Evolutionary conservation across 2,113 vertebrate species (phyloP), one percentile per base, ranked within the genome.

Genomic region (Lipophrys pholis): DNA sequence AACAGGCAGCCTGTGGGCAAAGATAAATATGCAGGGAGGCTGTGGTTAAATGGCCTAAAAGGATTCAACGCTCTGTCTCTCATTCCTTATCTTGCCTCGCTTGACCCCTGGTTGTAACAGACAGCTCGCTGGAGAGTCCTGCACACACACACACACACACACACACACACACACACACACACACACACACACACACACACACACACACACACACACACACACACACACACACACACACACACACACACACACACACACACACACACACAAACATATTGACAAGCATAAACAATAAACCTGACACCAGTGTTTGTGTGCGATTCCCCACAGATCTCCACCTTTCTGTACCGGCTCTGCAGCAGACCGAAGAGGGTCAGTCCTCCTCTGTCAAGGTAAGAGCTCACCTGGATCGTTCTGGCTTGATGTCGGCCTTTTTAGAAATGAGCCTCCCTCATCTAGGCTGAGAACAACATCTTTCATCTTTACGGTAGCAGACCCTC

Each of bases 251-350:
- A 15, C 21, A 58, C 59, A 60, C 45, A 16, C 15, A 36, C 7
- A 52, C 50, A 50, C 8, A 38, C 21, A 15, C n/a, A 56, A 42
- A 49, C 1, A 52, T 17, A 14, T 16, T 15, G 2, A 61, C 52
- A 58, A 56, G 64, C 5, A 5, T 0, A 17, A 9, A 45, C 7
- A 8, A 16, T 16, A 36, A 15, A 6, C 65, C 11, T 68, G 49
- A 80, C 7, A 54, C 14, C 10, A 45, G 57, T 11, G 43, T 64
- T 39, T 63, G 41, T 80, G 30, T 73, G 42, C 75, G 41, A 43
- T 63, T 66, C 53, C 53, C 56, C 16, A 11, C 84, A 95, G 94
- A 93, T 52, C 69, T 89, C 87, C 89, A 89, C 50, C 81, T 81
- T 58, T 83, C 90, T 50, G 87, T 91, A 76, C 83, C 89, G 50